phyloP scores from a whole-genome alignment of 2,888 invertebrate species.

The Patella caerulea region DNA sequence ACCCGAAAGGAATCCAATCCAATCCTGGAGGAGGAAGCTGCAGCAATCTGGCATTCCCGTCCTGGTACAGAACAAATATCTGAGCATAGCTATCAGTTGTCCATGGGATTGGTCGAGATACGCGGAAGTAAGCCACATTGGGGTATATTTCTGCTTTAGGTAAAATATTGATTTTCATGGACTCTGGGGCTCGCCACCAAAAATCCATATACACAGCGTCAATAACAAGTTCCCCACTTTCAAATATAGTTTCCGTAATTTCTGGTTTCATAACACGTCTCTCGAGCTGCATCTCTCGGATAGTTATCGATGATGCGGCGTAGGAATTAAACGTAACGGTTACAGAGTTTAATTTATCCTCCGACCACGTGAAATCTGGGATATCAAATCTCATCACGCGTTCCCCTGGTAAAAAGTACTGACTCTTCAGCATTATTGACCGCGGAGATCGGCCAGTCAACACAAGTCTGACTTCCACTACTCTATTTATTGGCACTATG shows the following conservation, averaged over 20 bases:
- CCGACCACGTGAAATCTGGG: conserved; percentile 53
- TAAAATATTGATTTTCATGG: conserved; percentile 4
- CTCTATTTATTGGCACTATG: conserved; percentile 34
- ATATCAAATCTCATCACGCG: conserved; percentile 40
- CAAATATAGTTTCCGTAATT: conserved; percentile 37
- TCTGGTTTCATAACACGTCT: conserved; percentile 49
- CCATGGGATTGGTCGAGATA: conserved; percentile 48
- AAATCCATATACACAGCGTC: conserved; percentile 51
- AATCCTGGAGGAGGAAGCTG: conserved; percentile 50
- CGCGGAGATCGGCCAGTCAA: conserved; percentile 37
- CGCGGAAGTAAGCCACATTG: conserved; percentile 41
- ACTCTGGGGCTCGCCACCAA: conserved; percentile 54
- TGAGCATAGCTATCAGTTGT: conserved; percentile 40
- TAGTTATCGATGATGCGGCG: conserved; percentile 28
- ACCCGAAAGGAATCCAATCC: conserved; percentile 58
- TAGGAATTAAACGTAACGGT: conserved; percentile 35
- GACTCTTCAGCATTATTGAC: conserved; percentile 25
- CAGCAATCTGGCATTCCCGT: conserved; percentile 49
- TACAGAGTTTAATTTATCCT: conserved; percentile 41
- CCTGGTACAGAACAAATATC: conserved; percentile 54
- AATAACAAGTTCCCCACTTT: conserved; percentile 45
- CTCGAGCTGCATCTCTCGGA: conserved; percentile 42
- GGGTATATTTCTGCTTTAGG: conserved; percentile 15
- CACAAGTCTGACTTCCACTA: conserved; percentile 31
- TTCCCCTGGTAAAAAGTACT: conserved; percentile 30